Evolutionary conservation across 2,888 invertebrate species (phyloP).

Genomic region (Aporophyla nigra): DNA sequence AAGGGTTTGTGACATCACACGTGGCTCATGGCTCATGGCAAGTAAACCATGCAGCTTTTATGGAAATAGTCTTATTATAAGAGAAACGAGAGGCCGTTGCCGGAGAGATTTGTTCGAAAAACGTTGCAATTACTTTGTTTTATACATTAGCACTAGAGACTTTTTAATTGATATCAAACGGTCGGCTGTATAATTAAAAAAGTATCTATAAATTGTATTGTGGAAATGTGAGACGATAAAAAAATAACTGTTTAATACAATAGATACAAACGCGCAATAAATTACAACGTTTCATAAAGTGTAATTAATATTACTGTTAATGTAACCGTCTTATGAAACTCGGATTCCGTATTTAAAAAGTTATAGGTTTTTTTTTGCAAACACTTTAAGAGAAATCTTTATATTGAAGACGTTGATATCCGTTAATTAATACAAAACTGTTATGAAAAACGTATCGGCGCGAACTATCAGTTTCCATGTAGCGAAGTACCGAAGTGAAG

Average conservation of each 20-base stretch:
- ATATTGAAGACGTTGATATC: neutral
- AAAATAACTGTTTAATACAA: constrained; percentile 1
- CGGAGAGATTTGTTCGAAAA: constrained; percentile 71
- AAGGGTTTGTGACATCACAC: constrained; percentile 77
- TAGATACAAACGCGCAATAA: neutral
- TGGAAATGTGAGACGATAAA: constrained; percentile 18
- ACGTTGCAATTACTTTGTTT: constrained; percentile 66
- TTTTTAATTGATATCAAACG: constrained; percentile 54
- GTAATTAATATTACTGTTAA: neutral
- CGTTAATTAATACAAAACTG: constrained; percentile 20
- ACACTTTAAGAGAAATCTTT: neutral
- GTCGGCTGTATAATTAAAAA: constrained; percentile 25
- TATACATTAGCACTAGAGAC: constrained; percentile 16
- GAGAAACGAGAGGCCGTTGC: constrained; percentile 73
- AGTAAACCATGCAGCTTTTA: constrained; percentile 82
- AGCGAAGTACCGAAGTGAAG: constrained; percentile 65
- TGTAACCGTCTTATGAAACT: neutral
- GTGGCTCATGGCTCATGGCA: constrained; percentile 77
- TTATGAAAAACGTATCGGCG: constrained; percentile 25
- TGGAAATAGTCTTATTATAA: constrained; percentile 81
- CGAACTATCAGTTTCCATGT: constrained; percentile 23
- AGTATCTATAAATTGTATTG: constrained; percentile 16
- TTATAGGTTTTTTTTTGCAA: neutral
- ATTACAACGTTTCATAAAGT: constrained; percentile 7
- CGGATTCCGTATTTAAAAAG: neutral